Conservation (phyloP, 2,797 vertebrate genomes). For the Rhabdophis nuchalis region DNA sequence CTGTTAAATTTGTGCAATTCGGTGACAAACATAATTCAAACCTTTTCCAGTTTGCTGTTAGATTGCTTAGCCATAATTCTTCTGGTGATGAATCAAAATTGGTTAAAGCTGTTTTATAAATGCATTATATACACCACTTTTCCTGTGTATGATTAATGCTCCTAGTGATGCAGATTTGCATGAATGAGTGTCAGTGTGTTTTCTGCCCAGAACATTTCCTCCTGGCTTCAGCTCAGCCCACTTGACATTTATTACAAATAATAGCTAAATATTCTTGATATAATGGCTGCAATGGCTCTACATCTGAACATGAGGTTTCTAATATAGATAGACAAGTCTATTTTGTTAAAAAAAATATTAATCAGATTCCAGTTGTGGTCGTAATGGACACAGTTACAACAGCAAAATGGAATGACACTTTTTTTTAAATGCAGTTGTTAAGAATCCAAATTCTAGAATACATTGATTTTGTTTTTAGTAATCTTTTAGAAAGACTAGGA, state of each 20-base stretch:
- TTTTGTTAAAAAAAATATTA: slow-evolving; percentile 66
- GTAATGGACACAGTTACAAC: slow-evolving; percentile 58
- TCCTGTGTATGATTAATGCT: slow-evolving; percentile 71
- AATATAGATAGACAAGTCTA: slow-evolving; percentile 71
- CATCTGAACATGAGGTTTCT: slow-evolving; percentile 71
- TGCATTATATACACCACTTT: slow-evolving; percentile 56
- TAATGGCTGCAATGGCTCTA: slow-evolving; percentile 66
- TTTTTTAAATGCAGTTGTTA: slow-evolving; percentile 61
- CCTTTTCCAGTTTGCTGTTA: slow-evolving; percentile 58
- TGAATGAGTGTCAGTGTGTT: slow-evolving; percentile 77
- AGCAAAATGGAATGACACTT: slow-evolving; percentile 53
- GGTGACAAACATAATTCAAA: slow-evolving; percentile 42
- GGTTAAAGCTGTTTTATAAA: slow-evolving; percentile 65
- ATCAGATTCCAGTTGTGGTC: slow-evolving; percentile 70
- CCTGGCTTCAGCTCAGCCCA: slow-evolving; percentile 70
- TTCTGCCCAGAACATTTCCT: slow-evolving; percentile 74
- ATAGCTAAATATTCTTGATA: slow-evolving; percentile 79
- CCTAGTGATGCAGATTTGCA: slow-evolving; percentile 72
- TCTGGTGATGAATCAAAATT: slow-evolving; percentile 58
- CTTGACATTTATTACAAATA: slow-evolving; percentile 81
- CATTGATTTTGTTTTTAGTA: slow-evolving; percentile 38
- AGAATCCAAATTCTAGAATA: slow-evolving; percentile 67
- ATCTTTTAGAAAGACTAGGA: background rate
- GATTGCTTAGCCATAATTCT: slow-evolving; percentile 51
- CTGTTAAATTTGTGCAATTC: background rate